Evolutionary conservation across 2,113 vertebrate species (phyloP), one percentile per base, ranked within the genome.

Genomic region (Tragelaphus buxtoni): DNA sequence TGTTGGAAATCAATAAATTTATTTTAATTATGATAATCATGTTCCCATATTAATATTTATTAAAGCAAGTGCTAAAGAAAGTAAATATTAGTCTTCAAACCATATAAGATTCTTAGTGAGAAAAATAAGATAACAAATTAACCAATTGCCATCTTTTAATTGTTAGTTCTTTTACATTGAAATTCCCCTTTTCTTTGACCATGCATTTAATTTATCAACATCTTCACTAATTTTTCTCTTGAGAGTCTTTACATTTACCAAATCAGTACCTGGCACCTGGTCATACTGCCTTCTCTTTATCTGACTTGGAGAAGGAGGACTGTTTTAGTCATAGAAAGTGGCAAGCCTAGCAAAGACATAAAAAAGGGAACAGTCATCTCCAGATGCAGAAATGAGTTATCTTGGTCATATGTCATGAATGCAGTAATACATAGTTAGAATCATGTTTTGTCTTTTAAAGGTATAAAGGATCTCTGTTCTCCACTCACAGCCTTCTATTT

Each of bases 371-470:
- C 13, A 55, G 16, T 95, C 14, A 76, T 94, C 47, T 82, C 95
- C 24, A 88, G 42, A 24, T 79, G 30, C n/a, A 53, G 47, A 84
- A 96, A 80, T 94, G 55, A 95, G 60, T 58, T 24, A 60, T 86
- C 30, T 14, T 85, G 53, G 10, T 88, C 74, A 42, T 84, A 60
- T 95, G 39, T 56, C 11, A 81, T 47, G 80, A 63, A 56, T 91
- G 17, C 28, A 28, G 1, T 9, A 7, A 69, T 42, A 89, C 92
- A 88, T 51, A 20, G 42, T 39, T 93, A 39, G 58, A 56, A 88
- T 96, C 65, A 12, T 94, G 89, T 93, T 92, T 76, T 97, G 58
- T 74, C 94, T 95, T 94, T 93, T 65, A 85, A 63, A 76, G 60
- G 24, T 88, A 47, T 76, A 95, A 95, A 96, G 47, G 49, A 92